Conservation (phyloP, 1,140 invertebrate species). For the Drosophila auraria region DNA sequence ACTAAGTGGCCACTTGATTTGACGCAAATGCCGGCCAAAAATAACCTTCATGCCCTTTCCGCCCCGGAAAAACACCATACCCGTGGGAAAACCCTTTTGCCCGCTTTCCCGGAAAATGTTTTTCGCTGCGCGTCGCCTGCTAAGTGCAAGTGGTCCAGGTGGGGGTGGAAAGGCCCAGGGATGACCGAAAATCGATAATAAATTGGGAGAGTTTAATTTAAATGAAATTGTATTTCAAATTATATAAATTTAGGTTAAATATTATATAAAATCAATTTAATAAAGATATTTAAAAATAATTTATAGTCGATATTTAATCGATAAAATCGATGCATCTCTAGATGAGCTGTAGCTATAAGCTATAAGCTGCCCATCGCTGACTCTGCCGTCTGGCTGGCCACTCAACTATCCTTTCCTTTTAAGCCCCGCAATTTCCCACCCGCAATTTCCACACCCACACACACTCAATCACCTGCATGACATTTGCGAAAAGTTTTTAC, state of each 20-base stretch:
- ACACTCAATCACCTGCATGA: conserved; percentile 49
- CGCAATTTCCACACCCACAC: background rate
- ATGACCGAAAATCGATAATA: conserved; percentile 1
- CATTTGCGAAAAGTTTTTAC: conserved; percentile 63
- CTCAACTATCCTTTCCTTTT: conserved; percentile 20
- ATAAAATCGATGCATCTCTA: background rate
- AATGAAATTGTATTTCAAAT: too few species aligned
- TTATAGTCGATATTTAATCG: background rate
- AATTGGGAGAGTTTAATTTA: too few species aligned
- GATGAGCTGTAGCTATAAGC: too few species aligned
- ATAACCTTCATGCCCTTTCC: background rate
- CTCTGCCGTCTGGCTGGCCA: conserved; percentile 16
- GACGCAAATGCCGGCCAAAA: conserved; percentile 35
- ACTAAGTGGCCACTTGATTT: conserved; percentile 70
- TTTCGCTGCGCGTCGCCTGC: background rate
- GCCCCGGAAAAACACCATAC: background rate
- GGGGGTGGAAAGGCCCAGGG: background rate
- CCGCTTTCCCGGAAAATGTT: conserved; percentile 12
- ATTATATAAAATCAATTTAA: too few species aligned
- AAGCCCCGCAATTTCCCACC: conserved; percentile 5
- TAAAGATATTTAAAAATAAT: too few species aligned
- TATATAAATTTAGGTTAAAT: too few species aligned
- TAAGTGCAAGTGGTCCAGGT: conserved; percentile 39
- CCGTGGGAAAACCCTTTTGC: conserved; percentile 15
- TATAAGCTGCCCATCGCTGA: background rate